phyloP scores from a whole-genome alignment of 2,113 vertebrate genomes.

The Eretmochelys imbricata region DNA sequence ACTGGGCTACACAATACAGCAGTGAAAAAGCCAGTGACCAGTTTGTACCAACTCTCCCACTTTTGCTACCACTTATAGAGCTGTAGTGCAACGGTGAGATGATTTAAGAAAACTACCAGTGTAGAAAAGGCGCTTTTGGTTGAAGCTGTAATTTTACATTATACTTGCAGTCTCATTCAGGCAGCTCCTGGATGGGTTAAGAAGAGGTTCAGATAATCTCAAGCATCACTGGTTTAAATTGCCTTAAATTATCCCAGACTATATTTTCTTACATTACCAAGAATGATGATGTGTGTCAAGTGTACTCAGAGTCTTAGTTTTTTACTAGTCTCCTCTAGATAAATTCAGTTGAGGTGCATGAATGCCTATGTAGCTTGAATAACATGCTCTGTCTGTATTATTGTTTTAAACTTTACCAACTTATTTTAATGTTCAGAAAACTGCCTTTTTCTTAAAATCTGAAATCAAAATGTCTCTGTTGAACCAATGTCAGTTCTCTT shows the following conservation, averaged over 20 bases:
- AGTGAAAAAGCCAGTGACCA: neutral
- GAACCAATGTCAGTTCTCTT: neutral
- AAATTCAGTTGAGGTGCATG: conserved; percentile 28
- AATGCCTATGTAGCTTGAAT: neutral
- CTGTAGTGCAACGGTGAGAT: neutral
- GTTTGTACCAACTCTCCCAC: neutral
- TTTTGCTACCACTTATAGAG: neutral
- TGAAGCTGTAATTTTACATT: neutral
- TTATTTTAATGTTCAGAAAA: neutral
- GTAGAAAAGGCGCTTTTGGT: neutral
- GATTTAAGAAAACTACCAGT: neutral
- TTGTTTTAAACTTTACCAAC: neutral
- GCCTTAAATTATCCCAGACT: conserved; percentile 24
- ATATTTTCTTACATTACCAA: neutral
- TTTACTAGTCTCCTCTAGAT: conserved; percentile 18
- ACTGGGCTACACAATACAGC: neutral
- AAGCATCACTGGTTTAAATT: conserved; percentile 48
- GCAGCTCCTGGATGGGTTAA: conserved; percentile 5
- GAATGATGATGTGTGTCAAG: conserved; percentile 19
- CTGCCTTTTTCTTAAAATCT: neutral
- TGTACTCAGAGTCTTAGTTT: neutral
- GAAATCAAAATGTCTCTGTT: neutral
- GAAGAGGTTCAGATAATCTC: conserved; percentile 44
- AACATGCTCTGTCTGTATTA: neutral
- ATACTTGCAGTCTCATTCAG: conserved; percentile 8